phyloP scores from a whole-genome alignment of 2,888 invertebrate genomes.

The Hoplodrina ambigua region DNA sequence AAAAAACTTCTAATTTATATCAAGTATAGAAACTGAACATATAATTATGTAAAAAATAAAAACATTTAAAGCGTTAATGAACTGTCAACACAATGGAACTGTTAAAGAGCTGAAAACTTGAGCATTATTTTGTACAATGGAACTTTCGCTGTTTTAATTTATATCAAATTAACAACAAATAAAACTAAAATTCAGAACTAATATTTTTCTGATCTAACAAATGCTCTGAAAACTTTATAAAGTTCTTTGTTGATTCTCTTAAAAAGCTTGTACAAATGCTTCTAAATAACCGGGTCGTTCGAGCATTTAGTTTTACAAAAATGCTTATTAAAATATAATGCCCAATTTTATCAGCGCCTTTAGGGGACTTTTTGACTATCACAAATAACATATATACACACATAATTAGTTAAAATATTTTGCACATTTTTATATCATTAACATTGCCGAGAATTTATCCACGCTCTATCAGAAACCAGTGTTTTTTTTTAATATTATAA shows the following conservation, averaged over 20 bases:
- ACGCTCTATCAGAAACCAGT: constrained; percentile 18
- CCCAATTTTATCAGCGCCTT: neutral
- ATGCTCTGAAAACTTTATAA: neutral
- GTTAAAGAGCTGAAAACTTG: constrained; percentile 2
- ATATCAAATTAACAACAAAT: too few relatives aligned
- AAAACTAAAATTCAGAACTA: too few relatives aligned
- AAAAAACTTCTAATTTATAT: constrained; percentile 11
- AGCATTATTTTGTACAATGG: neutral
- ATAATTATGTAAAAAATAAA: constrained; percentile 3
- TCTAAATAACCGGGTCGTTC: too few relatives aligned
- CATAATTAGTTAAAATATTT: constrained; percentile 16
- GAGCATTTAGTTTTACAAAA: too few relatives aligned
- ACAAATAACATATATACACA: constrained; percentile 16
- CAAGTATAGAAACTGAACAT: neutral
- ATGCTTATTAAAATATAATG: neutral
- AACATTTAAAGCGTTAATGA: constrained; percentile 47
- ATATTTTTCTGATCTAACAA: neutral
- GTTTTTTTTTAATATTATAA: constrained; percentile 21
- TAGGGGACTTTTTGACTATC: constrained; percentile 38
- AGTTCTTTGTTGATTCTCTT: neutral
- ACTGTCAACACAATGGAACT: constrained; percentile 30
- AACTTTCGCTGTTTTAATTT: too few relatives aligned
- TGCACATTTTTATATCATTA: constrained; percentile 6
- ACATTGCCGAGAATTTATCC: neutral
- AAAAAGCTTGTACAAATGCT: too few relatives aligned